Base-by-base conservation (phyloP, 2,113 vertebrate species). In the Leucopsar rothschildi region DNA sequence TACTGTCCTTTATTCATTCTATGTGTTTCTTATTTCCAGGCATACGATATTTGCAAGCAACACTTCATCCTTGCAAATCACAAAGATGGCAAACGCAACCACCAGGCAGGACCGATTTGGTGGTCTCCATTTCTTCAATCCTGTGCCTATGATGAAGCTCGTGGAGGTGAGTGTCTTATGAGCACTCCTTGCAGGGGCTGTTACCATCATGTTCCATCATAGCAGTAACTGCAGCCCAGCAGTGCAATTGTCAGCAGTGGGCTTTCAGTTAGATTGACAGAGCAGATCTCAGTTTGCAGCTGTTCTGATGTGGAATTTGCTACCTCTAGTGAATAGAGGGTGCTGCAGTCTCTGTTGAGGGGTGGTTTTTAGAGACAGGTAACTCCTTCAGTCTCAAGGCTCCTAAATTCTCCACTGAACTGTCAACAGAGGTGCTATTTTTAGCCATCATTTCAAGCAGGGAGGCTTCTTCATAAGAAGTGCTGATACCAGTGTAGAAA, bases 61-160 rank as follows among this genome's bases (percentile, higher is more conserved):
- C 97, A 99, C 99, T 3, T 99, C 99, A 6, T 99, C 99, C 29
- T 87, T 99, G 97, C 98, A 98, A 49, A 99, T 99, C 94, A 97
- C 98, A 0, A 97, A 98, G 94, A 97, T 99, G 64, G 99, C 99
- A 82, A 99, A 99, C 31, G 97, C 98, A 42, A 99, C 99, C 80
- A 98, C 96, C 82, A 98, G 99, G 69, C 98, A 98, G 93, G 99
- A 99, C 97, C 97, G 98, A 11, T 99, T 99, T 24, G 99, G 98
- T 2, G 99, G 99, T 55, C 98, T 99, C 55, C 99, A 99, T 97
- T 99, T 99, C 97, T 99, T 99, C 96, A 99, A 99, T 87, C 99
- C 99, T 0, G 99, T 99, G 59, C 99, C 99, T 31, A 28, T 99
- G 98, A 99, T 99, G 99, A 99, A 99, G 91, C 98, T 99, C 0